These are phyloP conservation scores for Urechis unicinctus DNA, from an alignment of 2,888 invertebrate species.

Conservation along the genomic window DNA sequence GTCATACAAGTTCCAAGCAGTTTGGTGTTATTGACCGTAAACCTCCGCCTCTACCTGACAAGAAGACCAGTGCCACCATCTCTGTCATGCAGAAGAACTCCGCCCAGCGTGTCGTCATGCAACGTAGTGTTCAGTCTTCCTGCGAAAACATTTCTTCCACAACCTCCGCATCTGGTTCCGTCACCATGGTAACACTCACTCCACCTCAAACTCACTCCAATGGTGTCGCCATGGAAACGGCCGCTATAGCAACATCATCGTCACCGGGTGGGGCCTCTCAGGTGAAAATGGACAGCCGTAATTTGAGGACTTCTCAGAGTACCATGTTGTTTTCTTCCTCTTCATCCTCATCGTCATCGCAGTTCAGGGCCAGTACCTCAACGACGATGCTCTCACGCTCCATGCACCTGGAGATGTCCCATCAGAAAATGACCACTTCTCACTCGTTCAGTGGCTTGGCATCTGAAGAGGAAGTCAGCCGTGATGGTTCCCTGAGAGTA, in stretches of 20 bases:
- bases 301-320: background rate
- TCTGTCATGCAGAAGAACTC: background rate
- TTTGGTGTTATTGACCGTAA: background rate
- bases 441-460: conserved; percentile 26
- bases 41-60: conserved; percentile 8
- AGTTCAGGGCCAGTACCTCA: background rate
- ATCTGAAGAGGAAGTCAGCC: background rate
- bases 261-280: background rate
- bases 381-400: conserved; percentile 6
- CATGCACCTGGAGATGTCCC: conserved; percentile 30
- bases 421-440: conserved; percentile 38
- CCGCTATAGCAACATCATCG: too few relatives aligned
- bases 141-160: background rate
- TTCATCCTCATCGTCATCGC: background rate
- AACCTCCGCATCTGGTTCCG: background rate
- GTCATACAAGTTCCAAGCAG: background rate
- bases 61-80: background rate
- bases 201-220: background rate
- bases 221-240: background rate
- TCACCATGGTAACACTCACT: too few relatives aligned
- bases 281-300: background rate
- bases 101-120: background rate
- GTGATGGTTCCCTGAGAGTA: background rate
- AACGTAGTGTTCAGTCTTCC: background rate
- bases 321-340: background rate